These are phyloP conservation scores for Lucifuga dentata DNA, from an alignment of 2,113 vertebrate species.

Conservation along the genomic window DNA sequence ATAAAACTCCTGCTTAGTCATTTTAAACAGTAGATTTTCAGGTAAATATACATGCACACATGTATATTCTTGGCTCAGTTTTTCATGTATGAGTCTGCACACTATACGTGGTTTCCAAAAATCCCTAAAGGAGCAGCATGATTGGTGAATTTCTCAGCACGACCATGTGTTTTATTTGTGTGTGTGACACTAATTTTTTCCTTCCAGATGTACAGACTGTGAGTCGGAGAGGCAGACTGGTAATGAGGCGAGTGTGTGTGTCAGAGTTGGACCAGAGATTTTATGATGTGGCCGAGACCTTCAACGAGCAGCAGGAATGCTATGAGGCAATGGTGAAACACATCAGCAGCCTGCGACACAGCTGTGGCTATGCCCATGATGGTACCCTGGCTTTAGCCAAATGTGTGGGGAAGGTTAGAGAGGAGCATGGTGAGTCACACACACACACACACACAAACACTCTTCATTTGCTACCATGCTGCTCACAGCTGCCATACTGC, in stretches of 20 bases:
- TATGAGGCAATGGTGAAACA: constrained; percentile 71
- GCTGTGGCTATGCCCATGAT: constrained; percentile 43
- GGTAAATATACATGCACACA: too few relatives aligned
- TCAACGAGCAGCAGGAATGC: constrained; percentile 77
- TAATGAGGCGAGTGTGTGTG: constrained; percentile 68
- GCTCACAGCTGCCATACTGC: not conserved
- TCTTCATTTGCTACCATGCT: not conserved
- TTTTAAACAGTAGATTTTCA: too few relatives aligned
- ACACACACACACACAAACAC: not conserved
- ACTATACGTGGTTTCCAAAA: not conserved
- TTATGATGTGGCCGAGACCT: constrained; percentile 63
- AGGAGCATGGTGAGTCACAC: constrained; percentile 67
- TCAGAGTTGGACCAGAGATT: constrained; percentile 72
- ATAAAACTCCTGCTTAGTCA: too few relatives aligned
- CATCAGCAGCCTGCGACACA: constrained; percentile 54
- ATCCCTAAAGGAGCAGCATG: too few relatives aligned
- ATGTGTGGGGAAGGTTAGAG: constrained; percentile 65
- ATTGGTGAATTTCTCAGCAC: too few relatives aligned
- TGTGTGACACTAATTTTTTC: not conserved
- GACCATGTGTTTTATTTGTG: not conserved
- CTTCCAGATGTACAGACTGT: constrained; percentile 19
- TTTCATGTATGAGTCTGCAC: not conserved
- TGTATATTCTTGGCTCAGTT: too few relatives aligned
- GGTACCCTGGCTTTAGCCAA: constrained; percentile 59
- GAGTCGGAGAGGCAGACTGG: constrained; percentile 53